Conservation (phyloP, 2,113 vertebrate species). For the Xiphophorus maculatus region DNA sequence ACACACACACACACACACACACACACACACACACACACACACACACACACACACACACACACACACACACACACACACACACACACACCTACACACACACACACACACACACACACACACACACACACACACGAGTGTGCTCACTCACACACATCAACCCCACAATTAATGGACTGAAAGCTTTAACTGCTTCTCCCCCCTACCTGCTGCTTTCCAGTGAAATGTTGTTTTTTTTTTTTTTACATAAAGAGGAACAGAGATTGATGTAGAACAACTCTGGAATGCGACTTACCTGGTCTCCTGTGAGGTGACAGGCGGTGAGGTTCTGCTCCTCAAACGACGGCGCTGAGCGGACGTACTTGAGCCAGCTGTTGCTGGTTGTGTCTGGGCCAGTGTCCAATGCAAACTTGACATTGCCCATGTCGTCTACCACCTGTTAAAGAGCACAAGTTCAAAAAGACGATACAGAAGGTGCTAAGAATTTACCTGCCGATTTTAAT, state of each 20-base stretch:
- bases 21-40: not conserved
- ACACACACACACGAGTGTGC: not conserved
- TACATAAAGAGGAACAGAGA: not conserved
- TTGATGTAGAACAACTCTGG: slow-evolving; percentile 7
- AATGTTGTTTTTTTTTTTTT: not conserved
- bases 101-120: too few relatives aligned
- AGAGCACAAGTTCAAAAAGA: slow-evolving; percentile 27
- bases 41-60: not conserved
- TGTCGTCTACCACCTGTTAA: slow-evolving; percentile 87
- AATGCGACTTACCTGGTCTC: slow-evolving; percentile 88
- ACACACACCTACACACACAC: too few relatives aligned
- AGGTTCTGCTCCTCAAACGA: slow-evolving; percentile 94
- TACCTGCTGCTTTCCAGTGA: not conserved
- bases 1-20: too few relatives aligned
- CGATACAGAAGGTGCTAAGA: not conserved
- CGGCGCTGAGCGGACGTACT: slow-evolving; percentile 88
- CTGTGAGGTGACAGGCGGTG: slow-evolving; percentile 85
- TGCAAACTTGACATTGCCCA: slow-evolving; percentile 89
- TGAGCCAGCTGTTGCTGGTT: slow-evolving; percentile 88
- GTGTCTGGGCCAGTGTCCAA: slow-evolving; percentile 79
- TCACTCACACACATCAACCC: slow-evolving; percentile 14
- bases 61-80: too few relatives aligned
- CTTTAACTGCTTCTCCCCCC: slow-evolving; percentile 28
- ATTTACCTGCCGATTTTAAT: not conserved
- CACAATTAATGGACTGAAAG: slow-evolving; percentile 20